Percentiles rank a stretch among this genome's conserved stretches.
Conservation (phyloP, 1,140 invertebrate species). For the Druon quercuslanigerum region DNA sequence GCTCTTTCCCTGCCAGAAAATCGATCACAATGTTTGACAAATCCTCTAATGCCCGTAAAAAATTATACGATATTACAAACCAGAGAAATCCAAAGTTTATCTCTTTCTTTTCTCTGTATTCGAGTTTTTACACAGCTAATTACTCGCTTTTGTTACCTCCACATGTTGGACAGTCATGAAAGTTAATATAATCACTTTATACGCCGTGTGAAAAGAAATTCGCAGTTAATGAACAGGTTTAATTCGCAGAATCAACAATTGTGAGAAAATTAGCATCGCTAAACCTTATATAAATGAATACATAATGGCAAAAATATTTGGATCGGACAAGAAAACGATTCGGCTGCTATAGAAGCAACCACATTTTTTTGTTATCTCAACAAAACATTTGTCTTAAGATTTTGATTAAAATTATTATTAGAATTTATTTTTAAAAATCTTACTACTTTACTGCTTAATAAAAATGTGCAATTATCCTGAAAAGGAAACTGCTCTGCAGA, state of each 20-base stretch:
- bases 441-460: background rate
- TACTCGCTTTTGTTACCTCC: background rate
- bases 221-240: background rate
- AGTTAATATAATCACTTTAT: background rate
- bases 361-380: no score
- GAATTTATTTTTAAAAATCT: no score
- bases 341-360: no score
- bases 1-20: background rate
- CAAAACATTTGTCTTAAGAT: no score
- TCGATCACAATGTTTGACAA: background rate
- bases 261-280: no score
- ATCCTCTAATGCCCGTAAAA: background rate
- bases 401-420: no score
- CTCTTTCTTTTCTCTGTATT: background rate
- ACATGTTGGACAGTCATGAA: background rate
- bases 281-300: no score
- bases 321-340: no score
- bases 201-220: background rate
- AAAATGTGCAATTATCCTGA: conserved; percentile 17
- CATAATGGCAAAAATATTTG: no score
- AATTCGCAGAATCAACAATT: no score
- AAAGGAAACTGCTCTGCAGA: conserved; percentile 1
- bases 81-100: background rate
- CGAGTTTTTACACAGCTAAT: background rate
- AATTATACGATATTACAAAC: conserved; percentile 6